Percentiles rank a stretch among this genome's conserved stretches.
phyloP scores from a whole-genome alignment of 2,888 invertebrate species.

The Dione juno region DNA sequence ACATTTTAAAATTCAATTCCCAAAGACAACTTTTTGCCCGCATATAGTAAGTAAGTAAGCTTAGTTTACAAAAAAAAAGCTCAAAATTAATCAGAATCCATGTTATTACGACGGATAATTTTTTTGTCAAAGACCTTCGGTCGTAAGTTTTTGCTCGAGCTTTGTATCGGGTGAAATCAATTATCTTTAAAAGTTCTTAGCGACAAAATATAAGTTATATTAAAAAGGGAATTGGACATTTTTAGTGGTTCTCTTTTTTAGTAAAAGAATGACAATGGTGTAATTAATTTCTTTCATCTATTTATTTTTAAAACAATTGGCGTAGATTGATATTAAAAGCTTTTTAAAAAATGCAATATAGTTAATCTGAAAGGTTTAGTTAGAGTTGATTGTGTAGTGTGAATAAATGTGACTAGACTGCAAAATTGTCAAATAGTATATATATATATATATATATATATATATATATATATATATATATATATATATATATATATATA shows the following conservation, averaged over 20 bases:
- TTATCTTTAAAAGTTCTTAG: slow-evolving; percentile 7
- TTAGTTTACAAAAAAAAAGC: neutral
- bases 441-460: too few species aligned
- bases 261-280: neutral
- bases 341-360: too few species aligned
- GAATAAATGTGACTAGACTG: too few species aligned
- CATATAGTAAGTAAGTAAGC: neutral
- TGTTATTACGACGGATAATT: slow-evolving; percentile 10
- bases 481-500: too few species aligned
- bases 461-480: too few species aligned
- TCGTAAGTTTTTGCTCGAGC: slow-evolving; percentile 1
- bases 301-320: too few species aligned
- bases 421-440: too few species aligned
- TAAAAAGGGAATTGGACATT: neutral
- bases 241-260: neutral
- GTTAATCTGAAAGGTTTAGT: too few species aligned
- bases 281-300: neutral
- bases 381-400: too few species aligned
- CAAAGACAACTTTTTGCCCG: neutral
- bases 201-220: slow-evolving; percentile 2
- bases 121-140: slow-evolving; percentile 24
- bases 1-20: neutral
- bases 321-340: too few species aligned
- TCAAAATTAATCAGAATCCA: neutral
- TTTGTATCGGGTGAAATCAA: slow-evolving; percentile 15